Conservation (phyloP, 2,113 vertebrate species). For the Daphoenositta chrysoptera region DNA sequence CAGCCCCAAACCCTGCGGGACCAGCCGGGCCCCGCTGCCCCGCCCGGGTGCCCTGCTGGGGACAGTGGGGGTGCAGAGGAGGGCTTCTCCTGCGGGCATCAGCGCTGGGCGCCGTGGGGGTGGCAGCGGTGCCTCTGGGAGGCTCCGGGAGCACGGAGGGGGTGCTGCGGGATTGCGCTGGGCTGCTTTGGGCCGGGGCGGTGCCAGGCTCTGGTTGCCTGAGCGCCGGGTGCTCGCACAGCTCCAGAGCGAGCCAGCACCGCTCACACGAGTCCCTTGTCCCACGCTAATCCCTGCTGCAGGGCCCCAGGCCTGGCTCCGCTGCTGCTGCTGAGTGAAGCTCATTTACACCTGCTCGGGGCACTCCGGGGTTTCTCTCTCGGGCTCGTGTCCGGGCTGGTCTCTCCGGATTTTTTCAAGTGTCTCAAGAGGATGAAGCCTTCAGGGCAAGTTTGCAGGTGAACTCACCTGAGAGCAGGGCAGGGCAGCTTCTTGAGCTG, state of each 20-base stretch:
- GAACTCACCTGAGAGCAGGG: neutral
- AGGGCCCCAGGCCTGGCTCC: neutral
- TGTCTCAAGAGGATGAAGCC: neutral
- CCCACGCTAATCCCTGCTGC: neutral
- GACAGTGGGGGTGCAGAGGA: fast-evolving
- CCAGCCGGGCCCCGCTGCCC: neutral
- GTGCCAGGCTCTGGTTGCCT: neutral
- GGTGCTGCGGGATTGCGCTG: neutral
- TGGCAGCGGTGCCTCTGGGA: neutral
- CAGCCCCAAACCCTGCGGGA: neutral
- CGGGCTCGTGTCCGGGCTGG: fast-evolving
- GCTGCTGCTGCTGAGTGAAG: neutral
- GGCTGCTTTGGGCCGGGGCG: fast-evolving
- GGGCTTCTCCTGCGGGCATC: neutral
- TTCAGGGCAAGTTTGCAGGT: neutral
- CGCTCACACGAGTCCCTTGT: neutral
- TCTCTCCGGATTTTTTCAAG: neutral
- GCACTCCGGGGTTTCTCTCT: fast-evolving
- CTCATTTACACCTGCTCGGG: neutral
- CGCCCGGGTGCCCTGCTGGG: neutral
- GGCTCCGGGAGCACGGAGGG: neutral
- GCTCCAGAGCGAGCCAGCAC: neutral
- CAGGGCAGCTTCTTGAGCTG: neutral
- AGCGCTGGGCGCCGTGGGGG: neutral
- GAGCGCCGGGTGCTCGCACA: neutral